Evolutionary conservation across 1,140 invertebrate species (phyloP).

Genomic region (Tyrophagus putrescentiae): DNA sequence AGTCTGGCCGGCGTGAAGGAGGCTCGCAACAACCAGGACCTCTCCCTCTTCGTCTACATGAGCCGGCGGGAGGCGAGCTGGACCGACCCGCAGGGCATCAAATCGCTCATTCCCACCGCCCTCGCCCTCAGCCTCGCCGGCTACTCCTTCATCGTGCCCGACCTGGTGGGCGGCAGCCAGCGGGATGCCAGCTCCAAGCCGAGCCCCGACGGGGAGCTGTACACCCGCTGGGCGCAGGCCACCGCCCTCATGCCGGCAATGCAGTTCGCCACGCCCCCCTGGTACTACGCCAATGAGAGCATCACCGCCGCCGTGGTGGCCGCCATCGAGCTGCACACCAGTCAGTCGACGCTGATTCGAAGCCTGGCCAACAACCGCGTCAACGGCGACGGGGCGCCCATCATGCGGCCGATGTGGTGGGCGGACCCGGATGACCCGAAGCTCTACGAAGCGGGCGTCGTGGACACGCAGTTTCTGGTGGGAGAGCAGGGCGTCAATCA

Average conservation of each 20-base stretch:
- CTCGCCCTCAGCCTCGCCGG: conserved; percentile 52
- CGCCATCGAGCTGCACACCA: conserved; percentile 50
- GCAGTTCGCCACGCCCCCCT: conserved; percentile 73
- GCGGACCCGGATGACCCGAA: conserved; percentile 31
- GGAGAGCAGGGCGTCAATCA: conserved; percentile 72
- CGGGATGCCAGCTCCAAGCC: conserved; percentile 45
- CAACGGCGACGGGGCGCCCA: conserved; percentile 28
- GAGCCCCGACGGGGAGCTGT: conserved; percentile 54
- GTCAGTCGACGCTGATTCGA: conserved; percentile 45
- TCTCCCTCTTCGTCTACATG: conserved; percentile 68
- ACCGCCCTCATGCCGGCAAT: conserved; percentile 69
- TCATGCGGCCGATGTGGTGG: conserved; percentile 37
- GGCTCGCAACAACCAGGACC: no score
- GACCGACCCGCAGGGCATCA: conserved; percentile 58
- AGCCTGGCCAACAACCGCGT: conserved; percentile 29
- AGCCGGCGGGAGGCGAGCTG: conserved; percentile 66
- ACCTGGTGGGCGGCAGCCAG: conserved; percentile 81
- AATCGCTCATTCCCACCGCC: conserved; percentile 59
- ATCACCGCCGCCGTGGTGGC: background rate
- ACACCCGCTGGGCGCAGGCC: conserved; percentile 71
- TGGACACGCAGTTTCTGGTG: conserved; percentile 51
- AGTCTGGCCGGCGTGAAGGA: no score
- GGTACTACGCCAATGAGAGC: conserved; percentile 48
- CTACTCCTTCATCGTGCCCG: conserved; percentile 67
- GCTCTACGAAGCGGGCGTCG: conserved; percentile 41